Percentiles rank a stretch among this genome's conserved stretches.
Conservation (phyloP, 1,140 invertebrate genomes). For the Trachymyrmex cornetzi region DNA sequence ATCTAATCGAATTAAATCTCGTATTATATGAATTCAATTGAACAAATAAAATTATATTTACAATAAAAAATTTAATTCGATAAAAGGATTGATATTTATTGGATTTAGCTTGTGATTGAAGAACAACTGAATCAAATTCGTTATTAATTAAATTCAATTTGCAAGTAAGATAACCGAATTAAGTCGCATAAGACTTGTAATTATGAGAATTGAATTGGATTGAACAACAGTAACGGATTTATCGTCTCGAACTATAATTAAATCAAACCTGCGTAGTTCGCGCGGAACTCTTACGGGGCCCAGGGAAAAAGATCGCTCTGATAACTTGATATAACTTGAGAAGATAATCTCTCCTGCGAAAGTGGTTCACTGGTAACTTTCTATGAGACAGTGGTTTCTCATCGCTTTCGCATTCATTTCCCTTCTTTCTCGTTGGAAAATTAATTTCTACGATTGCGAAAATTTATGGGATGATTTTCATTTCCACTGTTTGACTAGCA, state of each 20-base stretch:
- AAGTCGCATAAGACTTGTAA: not conserved
- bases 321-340: constrained; percentile 47
- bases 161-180: not conserved
- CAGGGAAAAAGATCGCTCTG: constrained; percentile 47
- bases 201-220: not conserved
- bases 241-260: not conserved
- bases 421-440: constrained; percentile 41
- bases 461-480: constrained; percentile 39
- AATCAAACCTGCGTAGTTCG: not conserved
- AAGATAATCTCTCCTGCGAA: constrained; percentile 47
- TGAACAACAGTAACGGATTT: not conserved
- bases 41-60: not conserved
- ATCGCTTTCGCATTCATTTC: constrained; percentile 55
- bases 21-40: not conserved
- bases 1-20: not conserved
- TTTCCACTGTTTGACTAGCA: not conserved
- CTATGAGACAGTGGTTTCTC: constrained; percentile 53
- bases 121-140: not conserved
- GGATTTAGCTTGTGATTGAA: not conserved
- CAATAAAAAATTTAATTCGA: not conserved
- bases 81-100: not conserved
- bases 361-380: constrained; percentile 54
- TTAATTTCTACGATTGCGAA: constrained; percentile 49
- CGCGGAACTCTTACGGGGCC: constrained; percentile 9
- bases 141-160: constrained; percentile 9